Conservation (phyloP, 2,113 vertebrate genomes). For the Oncorhynchus clarkii region DNA sequence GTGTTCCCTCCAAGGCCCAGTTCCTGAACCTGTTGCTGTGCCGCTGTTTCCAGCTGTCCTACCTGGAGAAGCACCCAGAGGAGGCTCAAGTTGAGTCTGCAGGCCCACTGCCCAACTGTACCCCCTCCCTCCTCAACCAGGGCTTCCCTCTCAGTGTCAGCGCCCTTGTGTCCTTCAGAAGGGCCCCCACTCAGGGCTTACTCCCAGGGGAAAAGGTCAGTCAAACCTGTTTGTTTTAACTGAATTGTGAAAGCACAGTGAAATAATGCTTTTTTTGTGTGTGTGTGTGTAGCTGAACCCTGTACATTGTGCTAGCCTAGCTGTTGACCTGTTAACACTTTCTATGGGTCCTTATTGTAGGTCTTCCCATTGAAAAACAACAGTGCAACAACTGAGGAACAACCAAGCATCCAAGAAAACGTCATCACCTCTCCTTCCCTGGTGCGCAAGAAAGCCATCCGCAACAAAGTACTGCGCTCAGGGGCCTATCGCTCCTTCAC, state of each 20-base stretch:
- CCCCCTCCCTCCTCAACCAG: slow-evolving; percentile 77
- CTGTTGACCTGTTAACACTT: not conserved
- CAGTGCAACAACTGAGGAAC: slow-evolving; percentile 17
- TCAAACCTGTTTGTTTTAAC: not conserved
- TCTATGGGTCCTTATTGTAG: slow-evolving; percentile 21
- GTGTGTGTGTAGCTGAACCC: not conserved
- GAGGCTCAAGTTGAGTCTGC: slow-evolving; percentile 57
- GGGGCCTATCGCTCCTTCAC: slow-evolving; percentile 92
- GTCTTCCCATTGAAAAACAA: slow-evolving; percentile 27
- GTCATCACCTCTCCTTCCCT: slow-evolving; percentile 83
- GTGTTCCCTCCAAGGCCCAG: slow-evolving; percentile 76
- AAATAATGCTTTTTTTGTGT: too few species aligned
- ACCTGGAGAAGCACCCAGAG: slow-evolving; percentile 85
- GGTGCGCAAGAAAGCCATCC: slow-evolving; percentile 91
- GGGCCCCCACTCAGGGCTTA: slow-evolving; percentile 74
- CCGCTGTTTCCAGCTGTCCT: slow-evolving; percentile 90
- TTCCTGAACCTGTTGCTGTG: slow-evolving; percentile 89
- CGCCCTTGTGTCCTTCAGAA: slow-evolving; percentile 88
- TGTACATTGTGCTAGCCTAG: not conserved
- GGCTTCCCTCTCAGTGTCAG: slow-evolving; percentile 89
- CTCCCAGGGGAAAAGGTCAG: slow-evolving; percentile 68
- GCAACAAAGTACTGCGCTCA: slow-evolving; percentile 86
- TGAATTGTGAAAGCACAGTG: not conserved
- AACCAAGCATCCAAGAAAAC: slow-evolving; percentile 64
- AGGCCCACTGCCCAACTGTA: slow-evolving; percentile 35